Evolutionary conservation across 2,113 vertebrate species (phyloP).

Genomic region (Leptobrachium ailaonicum): DNA sequence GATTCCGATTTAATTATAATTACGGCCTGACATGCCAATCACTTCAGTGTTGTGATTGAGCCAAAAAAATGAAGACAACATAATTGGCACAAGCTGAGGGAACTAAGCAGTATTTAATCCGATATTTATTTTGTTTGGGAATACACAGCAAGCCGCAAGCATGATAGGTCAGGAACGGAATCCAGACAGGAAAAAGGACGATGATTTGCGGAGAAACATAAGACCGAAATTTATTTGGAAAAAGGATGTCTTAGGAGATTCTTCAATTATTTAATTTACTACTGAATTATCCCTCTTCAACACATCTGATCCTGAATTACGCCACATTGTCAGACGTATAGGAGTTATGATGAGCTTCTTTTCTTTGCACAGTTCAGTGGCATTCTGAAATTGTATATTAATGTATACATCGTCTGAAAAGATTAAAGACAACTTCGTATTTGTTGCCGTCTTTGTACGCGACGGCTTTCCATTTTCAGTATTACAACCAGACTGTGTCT

Average conservation of each 20-base stretch:
- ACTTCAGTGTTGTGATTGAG: conserved; percentile 12
- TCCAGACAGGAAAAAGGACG: conserved; percentile 28
- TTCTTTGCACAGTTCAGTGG: not conserved
- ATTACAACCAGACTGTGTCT: too few relatives aligned
- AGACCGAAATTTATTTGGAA: conserved; percentile 5
- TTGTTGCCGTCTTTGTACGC: too few relatives aligned
- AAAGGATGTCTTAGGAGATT: not conserved
- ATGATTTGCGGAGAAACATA: conserved; percentile 12
- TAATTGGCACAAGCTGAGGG: conserved; percentile 37
- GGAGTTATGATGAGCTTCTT: not conserved
- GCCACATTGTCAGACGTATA: not conserved
- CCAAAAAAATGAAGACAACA: conserved; percentile 31
- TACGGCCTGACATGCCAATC: conserved; percentile 27
- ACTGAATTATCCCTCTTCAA: conserved; percentile 14
- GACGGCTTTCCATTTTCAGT: too few relatives aligned
- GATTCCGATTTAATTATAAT: conserved; percentile 26
- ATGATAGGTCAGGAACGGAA: conserved; percentile 21
- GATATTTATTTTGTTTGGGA: conserved; percentile 42
- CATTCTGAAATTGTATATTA: not conserved
- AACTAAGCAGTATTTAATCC: conserved; percentile 24
- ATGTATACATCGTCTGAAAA: not conserved
- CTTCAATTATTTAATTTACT: conserved; percentile 22
- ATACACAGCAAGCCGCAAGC: conserved; percentile 30
- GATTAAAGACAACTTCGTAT: too few relatives aligned
- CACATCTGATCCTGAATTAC: not conserved